Conservation (phyloP, 2,888 invertebrate species). For the Uropetala carovei region DNA sequence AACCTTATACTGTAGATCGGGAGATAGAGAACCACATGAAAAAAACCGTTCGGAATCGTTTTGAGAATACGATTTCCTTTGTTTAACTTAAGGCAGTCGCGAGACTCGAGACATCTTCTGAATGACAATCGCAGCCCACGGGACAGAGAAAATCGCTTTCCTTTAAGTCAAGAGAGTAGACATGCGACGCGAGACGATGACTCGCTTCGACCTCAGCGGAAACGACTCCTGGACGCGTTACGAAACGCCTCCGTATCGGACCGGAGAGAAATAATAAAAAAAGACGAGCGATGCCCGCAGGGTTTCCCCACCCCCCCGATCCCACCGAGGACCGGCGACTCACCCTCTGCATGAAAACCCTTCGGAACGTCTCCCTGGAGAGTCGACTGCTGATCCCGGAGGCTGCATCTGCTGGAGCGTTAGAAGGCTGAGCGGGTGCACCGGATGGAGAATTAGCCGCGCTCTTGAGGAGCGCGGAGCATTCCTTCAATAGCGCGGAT, state of each 20-base stretch:
- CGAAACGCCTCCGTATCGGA: background rate
- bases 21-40: background rate
- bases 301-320: background rate
- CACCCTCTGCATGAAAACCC: slow-evolving; percentile 44
- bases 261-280: background rate
- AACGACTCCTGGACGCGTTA: background rate
- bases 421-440: background rate
- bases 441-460: background rate
- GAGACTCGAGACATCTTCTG: background rate
- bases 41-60: slow-evolving; percentile 2
- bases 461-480: slow-evolving; percentile 79
- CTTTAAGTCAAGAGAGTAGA: background rate
- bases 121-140: slow-evolving; percentile 4
- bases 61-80: slow-evolving; percentile 27
- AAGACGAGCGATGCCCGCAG: background rate
- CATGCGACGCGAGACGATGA: slow-evolving; percentile 26
- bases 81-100: slow-evolving; percentile 7
- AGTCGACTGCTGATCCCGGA: background rate
- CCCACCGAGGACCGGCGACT: background rate
- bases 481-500: slow-evolving; percentile 80
- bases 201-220: background rate
- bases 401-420: background rate
- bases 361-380: slow-evolving; percentile 22
- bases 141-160: background rate
- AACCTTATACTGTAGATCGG: background rate